These are phyloP conservation scores for Tapera naevia DNA, from an alignment of 2,797 vertebrate species.

Conservation along the genomic window DNA sequence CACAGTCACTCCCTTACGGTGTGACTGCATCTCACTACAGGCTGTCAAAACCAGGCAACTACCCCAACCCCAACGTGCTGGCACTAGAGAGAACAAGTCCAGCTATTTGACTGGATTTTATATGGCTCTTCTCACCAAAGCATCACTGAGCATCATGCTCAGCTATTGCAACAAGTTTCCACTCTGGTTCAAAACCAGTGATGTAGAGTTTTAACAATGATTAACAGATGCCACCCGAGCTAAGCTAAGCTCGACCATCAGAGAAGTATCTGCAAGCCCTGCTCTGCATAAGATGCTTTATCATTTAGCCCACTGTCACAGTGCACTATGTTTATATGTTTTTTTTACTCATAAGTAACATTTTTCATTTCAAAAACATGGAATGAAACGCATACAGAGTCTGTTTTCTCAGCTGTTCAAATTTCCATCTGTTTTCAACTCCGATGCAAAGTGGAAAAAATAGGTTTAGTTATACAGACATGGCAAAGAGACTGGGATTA, in stretches of 20 bases:
- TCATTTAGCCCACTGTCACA: not conserved
- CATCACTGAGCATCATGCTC: fast-evolving
- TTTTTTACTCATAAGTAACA: not conserved
- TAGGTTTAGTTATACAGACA: not conserved
- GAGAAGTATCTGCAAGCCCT: not conserved
- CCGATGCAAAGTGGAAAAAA: not conserved
- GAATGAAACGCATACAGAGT: not conserved
- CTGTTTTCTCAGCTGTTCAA: not conserved
- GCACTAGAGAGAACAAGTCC: not conserved
- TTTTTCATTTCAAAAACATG: not conserved
- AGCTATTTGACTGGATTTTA: not conserved
- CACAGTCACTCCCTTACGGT: not conserved
- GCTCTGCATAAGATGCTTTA: not conserved
- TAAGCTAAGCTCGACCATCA: not conserved
- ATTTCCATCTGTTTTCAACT: not conserved
- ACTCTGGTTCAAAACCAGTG: not conserved
- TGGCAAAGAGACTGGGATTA: not conserved
- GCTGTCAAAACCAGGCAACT: not conserved
- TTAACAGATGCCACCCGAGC: not conserved
- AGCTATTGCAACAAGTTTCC: not conserved
- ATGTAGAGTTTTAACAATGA: not conserved
- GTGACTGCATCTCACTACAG: not conserved
- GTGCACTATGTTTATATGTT: not conserved
- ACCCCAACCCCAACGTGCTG: not conserved
- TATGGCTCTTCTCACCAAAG: not conserved